Evolutionary conservation across 2,888 invertebrate species (phyloP).

Genomic region (Limnephilus auricula): DNA sequence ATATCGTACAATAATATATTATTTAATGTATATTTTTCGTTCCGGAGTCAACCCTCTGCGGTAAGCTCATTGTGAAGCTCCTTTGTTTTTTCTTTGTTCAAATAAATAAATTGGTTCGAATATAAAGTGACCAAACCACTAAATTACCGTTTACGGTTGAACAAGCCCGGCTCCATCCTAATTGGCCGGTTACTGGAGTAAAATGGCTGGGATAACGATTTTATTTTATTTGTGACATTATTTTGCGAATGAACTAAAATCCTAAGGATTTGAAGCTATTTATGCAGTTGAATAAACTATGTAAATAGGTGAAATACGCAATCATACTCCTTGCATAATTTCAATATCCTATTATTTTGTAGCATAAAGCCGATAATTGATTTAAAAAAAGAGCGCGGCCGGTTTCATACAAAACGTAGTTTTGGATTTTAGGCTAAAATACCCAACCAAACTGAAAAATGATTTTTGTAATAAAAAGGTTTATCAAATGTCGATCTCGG

Average conservation of each 20-base stretch:
- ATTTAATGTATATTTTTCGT: neutral
- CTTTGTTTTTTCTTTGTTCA: neutral
- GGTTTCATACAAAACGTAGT: no score
- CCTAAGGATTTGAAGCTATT: neutral
- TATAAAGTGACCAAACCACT: neutral
- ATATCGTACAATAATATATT: neutral
- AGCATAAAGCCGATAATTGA: no score
- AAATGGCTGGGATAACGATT: neutral
- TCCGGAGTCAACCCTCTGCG: neutral
- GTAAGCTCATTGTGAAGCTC: neutral
- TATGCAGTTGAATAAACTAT: neutral
- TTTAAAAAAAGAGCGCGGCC: no score
- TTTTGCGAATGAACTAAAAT: neutral
- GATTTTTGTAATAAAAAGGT: no score
- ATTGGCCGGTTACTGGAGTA: neutral
- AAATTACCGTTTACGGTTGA: neutral
- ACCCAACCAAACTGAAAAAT: no score
- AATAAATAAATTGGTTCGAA: neutral
- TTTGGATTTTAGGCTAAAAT: no score
- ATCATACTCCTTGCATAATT: no score
- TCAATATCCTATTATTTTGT: no score
- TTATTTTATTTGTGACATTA: neutral
- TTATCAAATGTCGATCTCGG: no score
- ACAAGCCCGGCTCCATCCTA: neutral
- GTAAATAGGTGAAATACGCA: no score